Evolutionary conservation across 2,888 invertebrate genomes (phyloP), one percentile per base, ranked within the genome.

Genomic region (Galeopsomyia nigrocyanea): DNA sequence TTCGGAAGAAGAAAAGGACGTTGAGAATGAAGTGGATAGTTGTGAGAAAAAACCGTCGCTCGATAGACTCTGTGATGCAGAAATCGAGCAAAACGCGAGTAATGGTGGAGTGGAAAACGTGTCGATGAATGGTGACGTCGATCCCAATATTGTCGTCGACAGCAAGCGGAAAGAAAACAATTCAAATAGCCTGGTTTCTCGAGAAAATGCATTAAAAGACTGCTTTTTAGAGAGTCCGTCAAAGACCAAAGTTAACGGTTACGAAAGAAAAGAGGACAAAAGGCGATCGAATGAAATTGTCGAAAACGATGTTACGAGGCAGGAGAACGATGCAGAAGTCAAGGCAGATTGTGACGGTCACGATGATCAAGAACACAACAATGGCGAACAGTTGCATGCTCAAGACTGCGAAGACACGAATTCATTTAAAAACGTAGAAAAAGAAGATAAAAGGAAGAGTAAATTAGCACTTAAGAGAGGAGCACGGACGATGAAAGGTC

Each of bases 241-340:
- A 13, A 71, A 73, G 10, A 56, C 64, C 16, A 76, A 69, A 47
- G 21, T 76, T 2, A 76, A 76, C 56, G 75, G 75, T 14, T 76
- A 56, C 76, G 57, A 80, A 76, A 46, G 70, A 69, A 6, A 17
- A 73, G 14, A 79, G 74, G 46, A 75, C 26, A 65, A 73, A 63
- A 46, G 14, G 0, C 66, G 65, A 67, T 21, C 64, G 3, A 64
- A 6, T 16, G 73, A 75, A 22, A 39, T 53, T 71, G 61, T 5
- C 14, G 62, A 70, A 19, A 55, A 49, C 17, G 53, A 31, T 17
- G 68, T 65, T n/a, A 53, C 31, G n/a, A 67, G 68, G 53, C 58
- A 73, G 53, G 64, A 31, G 22, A 49, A 72, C 82, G 83, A 7
- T 85, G 86, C 85, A 82, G 84, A 76, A 84, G 84, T 0, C 84